phyloP scores from a whole-genome alignment of 2,113 vertebrate species.

The Nerophis ophidion region DNA sequence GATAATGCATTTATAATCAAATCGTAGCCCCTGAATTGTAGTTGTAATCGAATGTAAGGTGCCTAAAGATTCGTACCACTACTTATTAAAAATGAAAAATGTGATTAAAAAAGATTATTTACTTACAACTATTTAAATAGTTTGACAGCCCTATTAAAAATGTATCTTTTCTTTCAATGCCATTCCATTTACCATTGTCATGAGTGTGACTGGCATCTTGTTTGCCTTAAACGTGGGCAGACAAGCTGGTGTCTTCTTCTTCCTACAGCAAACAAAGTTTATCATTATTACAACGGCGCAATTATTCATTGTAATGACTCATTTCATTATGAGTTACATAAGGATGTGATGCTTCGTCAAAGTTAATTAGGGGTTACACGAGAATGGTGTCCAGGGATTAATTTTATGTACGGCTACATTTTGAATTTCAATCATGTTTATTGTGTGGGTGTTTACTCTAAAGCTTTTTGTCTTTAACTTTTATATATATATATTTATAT shows the following conservation, averaged over 20 bases:
- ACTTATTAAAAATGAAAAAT: too few species aligned
- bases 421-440: slow-evolving; percentile 53
- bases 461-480: slow-evolving; percentile 47
- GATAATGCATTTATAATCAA: too few species aligned
- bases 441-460: slow-evolving; percentile 55
- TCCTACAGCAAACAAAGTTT: slow-evolving; percentile 1
- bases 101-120: too few species aligned
- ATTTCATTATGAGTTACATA: slow-evolving; percentile 26
- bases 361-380: slow-evolving; percentile 46
- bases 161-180: too few species aligned
- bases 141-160: too few species aligned
- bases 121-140: too few species aligned
- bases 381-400: slow-evolving; percentile 40
- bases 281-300: slow-evolving; percentile 6
- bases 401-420: slow-evolving; percentile 38
- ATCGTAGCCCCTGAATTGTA: too few species aligned
- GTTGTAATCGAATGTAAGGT: too few species aligned
- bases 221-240: background rate
- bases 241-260: background rate
- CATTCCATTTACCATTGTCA: too few species aligned
- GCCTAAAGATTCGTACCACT: too few species aligned
- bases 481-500: background rate
- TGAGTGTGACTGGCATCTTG: too few species aligned
- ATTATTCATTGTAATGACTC: slow-evolving; percentile 21
- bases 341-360: slow-evolving; percentile 4